Base-by-base conservation (phyloP, 2,888 invertebrate genomes). In the Drosophila nr. perissopoda region DNA sequence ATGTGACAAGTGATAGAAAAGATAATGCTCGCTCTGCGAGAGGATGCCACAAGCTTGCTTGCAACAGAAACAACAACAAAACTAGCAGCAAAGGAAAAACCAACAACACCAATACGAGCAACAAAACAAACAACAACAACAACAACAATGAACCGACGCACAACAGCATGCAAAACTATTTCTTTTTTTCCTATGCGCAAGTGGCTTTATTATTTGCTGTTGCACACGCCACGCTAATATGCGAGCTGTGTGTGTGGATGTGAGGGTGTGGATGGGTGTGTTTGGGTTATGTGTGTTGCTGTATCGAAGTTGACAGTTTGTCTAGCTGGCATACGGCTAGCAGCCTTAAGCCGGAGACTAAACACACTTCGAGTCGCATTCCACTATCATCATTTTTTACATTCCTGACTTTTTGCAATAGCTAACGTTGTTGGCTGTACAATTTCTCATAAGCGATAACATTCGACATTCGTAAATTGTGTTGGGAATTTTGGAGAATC, bases 1-100 rank as follows among this genome's bases (percentile, higher is more conserved):
- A 89, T 85, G 85, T 87, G 89, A 85, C 85, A 85, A 84, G 85
- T 89, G 89, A 85, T 89, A 89, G 85, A 85, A 85, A 67, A 87
- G 85, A 85, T 85, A 87, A 89, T 84, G 85, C 84, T 76, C 48
- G 74, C 82, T 67, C 63, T 63, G 57, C 63, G 59, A 63, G 54
- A 64, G 62, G 42, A 45, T 53, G 52, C 58, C 64, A 77, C 51
- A 66, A 48, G 69, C 63, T 51, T 33, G 33, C 58, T 67, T 57
- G 63, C 81, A 73, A 34, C 67, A 59, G 33, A 11, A 33, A 49
- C 38, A 42, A n/a, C 49, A 7, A 10, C 38, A 38, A n/a, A 10
- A 40, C 40, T n/a, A 10, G 10, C n/a, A 40, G 10, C 40, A 45
- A 13, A 0, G n/a, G 0, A 11, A 42, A n/a, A 13, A 42, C 13